Evolutionary conservation across 2,797 vertebrate species (phyloP).

Genomic region (Acrossocheilus fasciatus): DNA sequence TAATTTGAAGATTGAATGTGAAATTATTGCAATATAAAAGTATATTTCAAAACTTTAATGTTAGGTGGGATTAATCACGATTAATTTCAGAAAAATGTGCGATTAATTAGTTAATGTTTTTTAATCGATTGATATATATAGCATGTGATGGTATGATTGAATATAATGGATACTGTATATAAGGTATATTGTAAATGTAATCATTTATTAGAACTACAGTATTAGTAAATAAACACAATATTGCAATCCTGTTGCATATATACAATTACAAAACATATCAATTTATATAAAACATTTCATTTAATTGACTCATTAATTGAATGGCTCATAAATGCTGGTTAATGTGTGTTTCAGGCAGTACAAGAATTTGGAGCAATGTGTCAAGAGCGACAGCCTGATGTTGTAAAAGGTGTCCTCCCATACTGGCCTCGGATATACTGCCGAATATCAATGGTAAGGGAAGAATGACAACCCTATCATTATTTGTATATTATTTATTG

Average conservation of each 20-base stretch:
- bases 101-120: too few relatives aligned
- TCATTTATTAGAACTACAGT: background rate
- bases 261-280: background rate
- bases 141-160: background rate
- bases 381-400: slow-evolving; percentile 89
- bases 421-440: slow-evolving; percentile 99
- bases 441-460: slow-evolving; percentile 91
- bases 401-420: slow-evolving; percentile 95
- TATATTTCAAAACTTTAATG: too few relatives aligned
- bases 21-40: too few relatives aligned
- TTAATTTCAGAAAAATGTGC: too few relatives aligned
- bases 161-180: background rate
- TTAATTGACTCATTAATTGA: background rate
- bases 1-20: too few relatives aligned
- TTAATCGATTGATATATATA: too few relatives aligned
- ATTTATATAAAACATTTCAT: background rate
- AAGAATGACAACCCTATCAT: background rate
- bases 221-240: background rate
- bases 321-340: background rate
- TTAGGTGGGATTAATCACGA: too few relatives aligned
- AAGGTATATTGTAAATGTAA: background rate
- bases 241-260: background rate
- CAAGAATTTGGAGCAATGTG: slow-evolving; percentile 98
- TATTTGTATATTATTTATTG: background rate
- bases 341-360: slow-evolving; percentile 83